These are phyloP conservation scores for Eutolmus rufibarbis DNA, from an alignment of 2,888 invertebrate species.

Conservation along the genomic window DNA sequence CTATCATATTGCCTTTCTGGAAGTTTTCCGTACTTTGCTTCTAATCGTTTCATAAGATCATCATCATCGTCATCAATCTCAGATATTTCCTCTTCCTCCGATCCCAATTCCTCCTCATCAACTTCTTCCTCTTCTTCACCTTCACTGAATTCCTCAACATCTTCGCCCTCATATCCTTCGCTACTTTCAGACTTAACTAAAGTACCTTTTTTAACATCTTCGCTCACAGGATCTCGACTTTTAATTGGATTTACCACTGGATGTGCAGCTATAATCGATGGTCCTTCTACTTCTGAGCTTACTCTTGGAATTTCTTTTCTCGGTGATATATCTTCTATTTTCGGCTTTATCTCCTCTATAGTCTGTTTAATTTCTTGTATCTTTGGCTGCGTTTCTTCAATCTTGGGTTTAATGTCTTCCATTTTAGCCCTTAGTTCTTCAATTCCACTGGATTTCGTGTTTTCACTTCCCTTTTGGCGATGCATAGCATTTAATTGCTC, in stretches of 20 bases:
- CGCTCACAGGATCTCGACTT: neutral
- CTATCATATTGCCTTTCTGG: constrained; percentile 64
- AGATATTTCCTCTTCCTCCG: constrained; percentile 54
- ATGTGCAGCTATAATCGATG: neutral
- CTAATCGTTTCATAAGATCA: constrained; percentile 73
- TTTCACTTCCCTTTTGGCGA: constrained; percentile 46
- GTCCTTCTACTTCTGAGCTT: neutral
- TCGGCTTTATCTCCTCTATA: neutral
- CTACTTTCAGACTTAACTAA: constrained; percentile 53
- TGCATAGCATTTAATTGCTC: constrained; percentile 59
- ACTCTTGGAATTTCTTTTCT: constrained; percentile 53
- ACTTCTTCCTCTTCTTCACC: constrained; percentile 64
- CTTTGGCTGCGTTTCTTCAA: constrained; percentile 21
- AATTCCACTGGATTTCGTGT: constrained; percentile 52
- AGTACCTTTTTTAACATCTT: constrained; percentile 47
- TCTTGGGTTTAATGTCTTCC: constrained; percentile 59
- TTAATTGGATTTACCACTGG: neutral
- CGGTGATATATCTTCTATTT: neutral
- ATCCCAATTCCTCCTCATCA: constrained; percentile 63
- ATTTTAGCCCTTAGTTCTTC: constrained; percentile 54
- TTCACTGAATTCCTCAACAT: constrained; percentile 59
- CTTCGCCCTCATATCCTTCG: constrained; percentile 59
- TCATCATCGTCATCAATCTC: constrained; percentile 68
- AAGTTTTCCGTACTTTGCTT: constrained; percentile 77
- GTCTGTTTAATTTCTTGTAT: constrained; percentile 27